These are phyloP conservation scores for Microcebus ravelobensis DNA, from an alignment of 2,113 vertebrate genomes.

Conservation along the genomic window DNA sequence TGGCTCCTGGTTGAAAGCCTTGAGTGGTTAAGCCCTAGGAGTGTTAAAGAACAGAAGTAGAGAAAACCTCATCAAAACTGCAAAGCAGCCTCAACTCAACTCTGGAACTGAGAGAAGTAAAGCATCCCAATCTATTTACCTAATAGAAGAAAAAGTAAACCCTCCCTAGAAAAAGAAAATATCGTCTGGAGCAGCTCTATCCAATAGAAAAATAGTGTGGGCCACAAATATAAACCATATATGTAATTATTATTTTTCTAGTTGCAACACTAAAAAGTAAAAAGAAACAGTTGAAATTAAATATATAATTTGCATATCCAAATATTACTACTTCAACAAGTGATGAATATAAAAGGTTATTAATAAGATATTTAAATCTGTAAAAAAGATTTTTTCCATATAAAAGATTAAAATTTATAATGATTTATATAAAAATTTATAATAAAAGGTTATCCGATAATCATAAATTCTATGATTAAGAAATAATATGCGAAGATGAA, in stretches of 20 bases:
- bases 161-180: background rate
- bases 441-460: background rate
- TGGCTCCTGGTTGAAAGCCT: background rate
- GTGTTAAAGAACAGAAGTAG: background rate
- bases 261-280: background rate
- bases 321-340: background rate
- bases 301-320: background rate
- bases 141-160: background rate
- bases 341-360: background rate
- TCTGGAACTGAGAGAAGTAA: background rate
- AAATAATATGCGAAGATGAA: background rate
- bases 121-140: background rate
- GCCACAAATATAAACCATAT: background rate
- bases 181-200: background rate
- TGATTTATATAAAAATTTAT: too few relatives aligned
- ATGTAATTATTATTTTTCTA: background rate
- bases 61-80: background rate
- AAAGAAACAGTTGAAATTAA: background rate
- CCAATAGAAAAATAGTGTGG: background rate
- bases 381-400: background rate
- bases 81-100: background rate
- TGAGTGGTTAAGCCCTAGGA: background rate
- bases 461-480: background rate
- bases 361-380: background rate
- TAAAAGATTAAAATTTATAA: too few relatives aligned